Evolutionary conservation across 2,113 vertebrate genomes (phyloP).

Genomic region (Heptranchias perlo): DNA sequence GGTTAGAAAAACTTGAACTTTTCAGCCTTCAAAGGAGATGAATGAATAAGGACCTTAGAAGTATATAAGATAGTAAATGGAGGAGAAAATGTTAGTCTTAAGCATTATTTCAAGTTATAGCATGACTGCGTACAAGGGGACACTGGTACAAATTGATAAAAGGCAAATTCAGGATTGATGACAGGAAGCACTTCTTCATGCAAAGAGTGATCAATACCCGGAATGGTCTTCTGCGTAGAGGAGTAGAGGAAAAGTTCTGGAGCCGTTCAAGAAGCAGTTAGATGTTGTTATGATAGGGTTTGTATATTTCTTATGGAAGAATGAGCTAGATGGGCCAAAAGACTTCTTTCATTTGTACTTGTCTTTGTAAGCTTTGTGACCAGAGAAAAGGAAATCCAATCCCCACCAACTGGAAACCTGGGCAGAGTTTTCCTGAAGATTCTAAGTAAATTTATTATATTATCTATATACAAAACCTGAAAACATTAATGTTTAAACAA

Average conservation of each 20-base stretch:
- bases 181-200: neutral
- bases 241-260: neutral
- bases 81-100: neutral
- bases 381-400: neutral
- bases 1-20: neutral
- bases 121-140: neutral
- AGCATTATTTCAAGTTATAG: neutral
- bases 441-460: neutral
- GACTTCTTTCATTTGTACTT: neutral
- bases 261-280: neutral
- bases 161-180: neutral
- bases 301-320: neutral
- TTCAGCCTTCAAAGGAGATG: neutral
- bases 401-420: neutral
- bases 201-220: neutral
- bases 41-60: neutral
- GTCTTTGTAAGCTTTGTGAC: neutral
- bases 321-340: neutral
- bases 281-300: neutral
- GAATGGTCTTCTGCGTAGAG: neutral
- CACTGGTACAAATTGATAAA: neutral
- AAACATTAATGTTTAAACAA: neutral
- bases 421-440: neutral
- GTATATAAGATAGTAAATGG: neutral
- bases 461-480: neutral